These are phyloP conservation scores for Hystrix brachyura DNA, from an alignment of 2,113 vertebrate genomes.

Conservation along the genomic window DNA sequence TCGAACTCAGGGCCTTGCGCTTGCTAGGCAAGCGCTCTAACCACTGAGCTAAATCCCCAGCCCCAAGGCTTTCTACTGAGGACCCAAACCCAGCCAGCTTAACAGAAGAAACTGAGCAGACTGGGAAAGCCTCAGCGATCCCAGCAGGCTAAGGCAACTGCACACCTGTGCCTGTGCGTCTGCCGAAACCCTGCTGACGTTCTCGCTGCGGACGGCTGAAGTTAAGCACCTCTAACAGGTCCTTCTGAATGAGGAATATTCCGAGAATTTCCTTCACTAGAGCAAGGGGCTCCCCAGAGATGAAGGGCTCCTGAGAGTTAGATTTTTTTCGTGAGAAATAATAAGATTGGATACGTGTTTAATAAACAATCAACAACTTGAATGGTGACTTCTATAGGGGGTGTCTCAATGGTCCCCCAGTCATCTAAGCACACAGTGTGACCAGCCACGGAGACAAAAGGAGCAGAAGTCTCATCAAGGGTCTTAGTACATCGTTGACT, in stretches of 20 bases:
- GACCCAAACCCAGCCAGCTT: not conserved
- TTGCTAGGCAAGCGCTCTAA: too few species aligned
- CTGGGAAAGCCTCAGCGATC: not conserved
- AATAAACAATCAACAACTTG: not conserved
- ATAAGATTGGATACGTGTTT: not conserved
- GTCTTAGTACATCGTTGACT: not conserved
- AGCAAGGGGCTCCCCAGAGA: not conserved
- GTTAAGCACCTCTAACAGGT: not conserved
- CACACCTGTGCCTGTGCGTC: not conserved
- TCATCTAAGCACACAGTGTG: not conserved
- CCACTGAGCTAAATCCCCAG: too few species aligned
- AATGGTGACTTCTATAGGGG: not conserved
- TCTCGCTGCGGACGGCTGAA: not conserved
- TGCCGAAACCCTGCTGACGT: not conserved
- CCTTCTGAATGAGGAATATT: not conserved
- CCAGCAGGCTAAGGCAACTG: constrained; percentile 16
- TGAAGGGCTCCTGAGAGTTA: not conserved
- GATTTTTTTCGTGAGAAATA: constrained; percentile 27
- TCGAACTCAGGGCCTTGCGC: too few species aligned
- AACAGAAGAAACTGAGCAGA: not conserved
- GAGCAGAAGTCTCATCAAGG: not conserved
- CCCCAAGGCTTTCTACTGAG: not conserved
- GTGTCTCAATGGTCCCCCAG: not conserved
- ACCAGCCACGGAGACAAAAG: not conserved
- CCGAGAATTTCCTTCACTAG: not conserved